A percentile compares a stretch with the other conserved stretches of the same genome.
These are phyloP conservation scores for Drosophila ficusphila DNA, from an alignment of 1,140 invertebrate species.

Conservation along the genomic window DNA sequence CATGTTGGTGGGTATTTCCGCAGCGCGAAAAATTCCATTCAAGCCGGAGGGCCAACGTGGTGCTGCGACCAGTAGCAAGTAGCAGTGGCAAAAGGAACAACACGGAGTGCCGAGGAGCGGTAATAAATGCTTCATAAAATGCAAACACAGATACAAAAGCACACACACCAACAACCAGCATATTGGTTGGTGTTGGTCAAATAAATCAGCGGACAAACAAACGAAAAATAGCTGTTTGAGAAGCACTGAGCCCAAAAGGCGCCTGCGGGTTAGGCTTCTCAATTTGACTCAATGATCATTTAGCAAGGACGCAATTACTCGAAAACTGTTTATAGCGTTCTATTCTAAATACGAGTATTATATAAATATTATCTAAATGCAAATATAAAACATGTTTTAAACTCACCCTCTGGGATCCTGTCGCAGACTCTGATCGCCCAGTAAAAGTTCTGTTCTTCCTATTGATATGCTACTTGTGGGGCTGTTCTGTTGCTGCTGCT, in stretches of 20 bases:
- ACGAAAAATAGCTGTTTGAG: slow-evolving; percentile 5
- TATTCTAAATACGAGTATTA: too few species aligned
- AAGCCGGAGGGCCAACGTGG: slow-evolving; percentile 19
- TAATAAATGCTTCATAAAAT: slow-evolving; percentile 52
- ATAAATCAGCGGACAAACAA: slow-evolving; percentile 15
- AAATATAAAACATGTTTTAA: background rate
- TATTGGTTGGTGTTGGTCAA: background rate
- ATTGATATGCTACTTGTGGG: slow-evolving; percentile 84
- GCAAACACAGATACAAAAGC: slow-evolving; percentile 29
- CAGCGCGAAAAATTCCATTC: slow-evolving; percentile 56
- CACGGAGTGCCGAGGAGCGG: background rate
- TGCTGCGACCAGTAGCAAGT: slow-evolving; percentile 9
- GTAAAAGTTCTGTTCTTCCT: slow-evolving; percentile 84
- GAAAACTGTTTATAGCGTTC: too few species aligned
- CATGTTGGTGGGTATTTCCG: slow-evolving; percentile 61
- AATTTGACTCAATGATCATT: background rate
- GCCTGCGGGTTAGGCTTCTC: slow-evolving; percentile 51
- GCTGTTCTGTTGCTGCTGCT: slow-evolving; percentile 59
- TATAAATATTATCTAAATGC: too few species aligned
- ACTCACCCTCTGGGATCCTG: slow-evolving; percentile 74
- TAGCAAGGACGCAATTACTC: slow-evolving; percentile 33
- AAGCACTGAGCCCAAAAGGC: slow-evolving; percentile 12
- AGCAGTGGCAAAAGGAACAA: background rate
- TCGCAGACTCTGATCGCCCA: slow-evolving; percentile 80
- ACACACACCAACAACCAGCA: slow-evolving; percentile 1